These are phyloP conservation scores for Chamaetylas fuelleborni DNA, from an alignment of 2,113 vertebrate species.

Conservation along the genomic window DNA sequence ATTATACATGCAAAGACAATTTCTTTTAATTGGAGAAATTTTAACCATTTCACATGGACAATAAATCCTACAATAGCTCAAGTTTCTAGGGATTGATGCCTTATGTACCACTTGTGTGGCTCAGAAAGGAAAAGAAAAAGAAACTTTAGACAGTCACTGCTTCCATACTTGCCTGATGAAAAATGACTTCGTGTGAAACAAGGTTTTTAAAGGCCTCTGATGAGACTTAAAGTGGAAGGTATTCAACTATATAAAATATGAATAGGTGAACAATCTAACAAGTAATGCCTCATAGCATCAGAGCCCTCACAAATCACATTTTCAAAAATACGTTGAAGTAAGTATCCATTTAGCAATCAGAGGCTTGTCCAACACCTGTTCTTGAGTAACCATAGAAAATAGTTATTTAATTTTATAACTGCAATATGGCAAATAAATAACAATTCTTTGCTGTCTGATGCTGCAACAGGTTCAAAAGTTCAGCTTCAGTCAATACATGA, in stretches of 20 bases:
- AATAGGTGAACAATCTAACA: conserved; percentile 54
- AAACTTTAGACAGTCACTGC: background rate
- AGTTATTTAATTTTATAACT: conserved; percentile 74
- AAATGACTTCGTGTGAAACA: conserved; percentile 34
- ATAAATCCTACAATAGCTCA: background rate
- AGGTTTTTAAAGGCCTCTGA: conserved; percentile 58
- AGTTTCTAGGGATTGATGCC: background rate
- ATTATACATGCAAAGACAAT: background rate
- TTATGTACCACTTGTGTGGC: background rate
- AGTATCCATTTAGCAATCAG: conserved; percentile 67
- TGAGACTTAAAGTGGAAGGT: conserved; percentile 57
- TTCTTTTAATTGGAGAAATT: background rate
- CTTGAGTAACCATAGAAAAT: conserved; percentile 59
- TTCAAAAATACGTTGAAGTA: conserved; percentile 60
- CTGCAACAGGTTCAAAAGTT: conserved; percentile 75
- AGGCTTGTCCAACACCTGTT: conserved; percentile 55
- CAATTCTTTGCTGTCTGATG: conserved; percentile 53
- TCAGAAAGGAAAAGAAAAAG: background rate
- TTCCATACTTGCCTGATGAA: background rate
- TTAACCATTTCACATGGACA: background rate
- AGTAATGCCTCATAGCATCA: conserved; percentile 45
- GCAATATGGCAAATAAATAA: conserved; percentile 69
- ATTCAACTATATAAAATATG: conserved; percentile 67
- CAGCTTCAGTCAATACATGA: conserved; percentile 54
- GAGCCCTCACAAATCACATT: conserved; percentile 67